Base-by-base conservation (phyloP, 2,888 invertebrate species). In the Hirtodrosophila alboralis region DNA sequence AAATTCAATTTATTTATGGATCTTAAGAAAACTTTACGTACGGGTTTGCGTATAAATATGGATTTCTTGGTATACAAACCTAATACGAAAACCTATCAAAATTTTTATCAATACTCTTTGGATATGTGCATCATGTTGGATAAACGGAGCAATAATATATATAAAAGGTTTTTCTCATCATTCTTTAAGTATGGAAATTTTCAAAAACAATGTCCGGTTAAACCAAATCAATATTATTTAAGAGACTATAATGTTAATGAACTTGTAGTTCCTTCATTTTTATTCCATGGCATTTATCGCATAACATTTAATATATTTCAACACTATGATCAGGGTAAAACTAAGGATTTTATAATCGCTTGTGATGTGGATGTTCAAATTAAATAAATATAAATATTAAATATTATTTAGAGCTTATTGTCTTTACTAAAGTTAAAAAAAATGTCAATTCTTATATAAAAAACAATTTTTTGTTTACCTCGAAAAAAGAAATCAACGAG, bases 91-190 rank as follows among this genome's bases (percentile, higher is more conserved):
- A 13, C 7, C 0, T 71, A 47, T 23, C 62, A 66, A 1, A 64
- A 27, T 16, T 43, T 84, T n/a, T 76, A 77, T 14, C 41, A 68
- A 12, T 68, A 64, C 12, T 49, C 69, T 1, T 34, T 87, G 10
- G 75, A 87, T 36, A 51, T 83, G 27, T 87, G 87, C 21, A 60
- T 28, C 4, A 37, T 87, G 61, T 48, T 86, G 53, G 30, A 14
- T 1, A 40, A 9, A 2, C 48, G n/a, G 0, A 62, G 44, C 5
- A 68, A 43, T 7, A 81, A 64, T 48, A 54, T 86, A 9, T 56
- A 78, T 3, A 70, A 72, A 4, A 36, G 34, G 0, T 84, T 79
- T 77, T 47, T 75, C 0, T 51, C 54, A 0, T 66, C 70, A n/a
- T 48, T 87, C 7, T 58, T 60, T 21, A 44, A 53, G 12, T 59